Base-by-base conservation (phyloP, 2,113 vertebrate genomes). In the Bubo scandiacus region DNA sequence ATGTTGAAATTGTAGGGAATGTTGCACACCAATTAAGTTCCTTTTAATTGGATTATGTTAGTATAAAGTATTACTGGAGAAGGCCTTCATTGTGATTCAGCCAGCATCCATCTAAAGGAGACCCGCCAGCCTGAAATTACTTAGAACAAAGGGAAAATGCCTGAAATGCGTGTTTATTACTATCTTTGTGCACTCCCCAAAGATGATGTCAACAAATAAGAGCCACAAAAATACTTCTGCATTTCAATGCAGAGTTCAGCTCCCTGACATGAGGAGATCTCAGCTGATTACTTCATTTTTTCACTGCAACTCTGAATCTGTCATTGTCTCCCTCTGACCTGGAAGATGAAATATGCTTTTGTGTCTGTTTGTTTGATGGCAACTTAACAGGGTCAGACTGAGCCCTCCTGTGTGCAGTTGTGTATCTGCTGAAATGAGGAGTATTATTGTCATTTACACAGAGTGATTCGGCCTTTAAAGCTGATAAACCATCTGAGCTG, bases 1-100 rank as follows among this genome's bases (percentile, higher is more conserved):
- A 98, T 98, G 97, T 98, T 98, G 97, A 98, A 98, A 98, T 98
- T 98, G 97, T 96, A 98, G 97, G 96, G 98, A 98, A 98, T 98
- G 96, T 95, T 97, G 97, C 97, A 96, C 96, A 97, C 94, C 97
- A 98, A 98, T 98, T 98, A 98, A 97, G 97, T 98, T 96, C 96
- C 88, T 98, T 98, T 98, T 98, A 98, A 97, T 97, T 97, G 97
- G 97, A 97, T 98, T 97, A 95, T 97, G 97, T 98, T 98, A 97
- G 96, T 98, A 91, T 98, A 97, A 98, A 98, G 97, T 97, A 93
- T 97, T 91, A 32, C 84, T 95, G 96, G 96, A 97, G 97, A 97
- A 97, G 97, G 96, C 95, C 96, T 94, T 97, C 97, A 97, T 97
- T 98, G 96, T 94, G 91, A 98, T 98, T 97, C 98, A 97, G 88